phyloP scores from a whole-genome alignment of 2,113 vertebrate genomes.

The Urocynchramus pylzowi region DNA sequence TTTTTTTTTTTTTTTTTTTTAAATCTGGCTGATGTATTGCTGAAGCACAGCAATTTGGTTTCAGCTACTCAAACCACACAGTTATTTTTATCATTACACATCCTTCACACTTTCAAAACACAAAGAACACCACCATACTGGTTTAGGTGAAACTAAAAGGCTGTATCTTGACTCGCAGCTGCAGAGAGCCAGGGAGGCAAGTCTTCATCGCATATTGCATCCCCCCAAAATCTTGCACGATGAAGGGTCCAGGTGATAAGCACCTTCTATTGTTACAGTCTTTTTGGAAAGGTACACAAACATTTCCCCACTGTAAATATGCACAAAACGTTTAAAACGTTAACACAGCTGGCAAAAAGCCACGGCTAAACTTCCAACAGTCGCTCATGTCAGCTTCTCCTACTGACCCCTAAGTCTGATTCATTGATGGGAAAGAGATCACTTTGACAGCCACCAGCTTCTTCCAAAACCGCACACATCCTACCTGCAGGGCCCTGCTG shows the following conservation, averaged over 20 bases:
- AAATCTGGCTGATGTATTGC: neutral
- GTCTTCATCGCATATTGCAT: neutral
- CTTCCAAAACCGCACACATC: neutral
- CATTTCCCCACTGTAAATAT: rapidly evolving
- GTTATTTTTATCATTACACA: neutral
- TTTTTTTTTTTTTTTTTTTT: too few relatives aligned
- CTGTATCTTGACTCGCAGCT: neutral
- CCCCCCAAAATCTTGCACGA: neutral
- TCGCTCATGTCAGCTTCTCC: neutral
- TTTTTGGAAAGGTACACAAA: neutral
- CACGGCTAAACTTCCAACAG: neutral
- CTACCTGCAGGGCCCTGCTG: neutral
- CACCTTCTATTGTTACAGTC: neutral
- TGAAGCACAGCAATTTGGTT: neutral
- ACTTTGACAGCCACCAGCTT: neutral
- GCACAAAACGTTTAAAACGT: neutral
- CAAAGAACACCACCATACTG: neutral
- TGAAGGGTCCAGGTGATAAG: neutral
- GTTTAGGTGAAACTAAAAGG: neutral
- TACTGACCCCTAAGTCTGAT: neutral
- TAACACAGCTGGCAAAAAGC: neutral
- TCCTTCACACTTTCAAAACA: neutral
- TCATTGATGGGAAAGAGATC: neutral
- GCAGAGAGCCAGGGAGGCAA: neutral
- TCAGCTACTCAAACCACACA: neutral